Conservation (phyloP, 2,797 vertebrate species). For the Lepilemur septentrionalis region DNA sequence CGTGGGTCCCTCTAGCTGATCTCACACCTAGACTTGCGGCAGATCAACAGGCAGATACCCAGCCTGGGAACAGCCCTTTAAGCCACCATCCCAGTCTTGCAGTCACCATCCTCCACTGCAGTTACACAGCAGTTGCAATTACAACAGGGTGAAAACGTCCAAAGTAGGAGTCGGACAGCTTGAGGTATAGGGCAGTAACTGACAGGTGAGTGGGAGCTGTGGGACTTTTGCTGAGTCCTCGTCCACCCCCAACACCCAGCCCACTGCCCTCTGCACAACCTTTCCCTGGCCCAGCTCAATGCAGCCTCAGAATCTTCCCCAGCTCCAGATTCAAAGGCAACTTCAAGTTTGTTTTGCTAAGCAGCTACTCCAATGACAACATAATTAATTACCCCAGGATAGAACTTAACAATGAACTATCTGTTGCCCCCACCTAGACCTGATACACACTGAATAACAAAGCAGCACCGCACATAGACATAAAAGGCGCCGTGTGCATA, state of each 20-base stretch:
- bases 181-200: not conserved
- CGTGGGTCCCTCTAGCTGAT: rapidly evolving
- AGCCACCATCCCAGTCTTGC: not conserved
- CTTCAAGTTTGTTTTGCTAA: not conserved
- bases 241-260: not conserved
- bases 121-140: not conserved
- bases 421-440: not conserved
- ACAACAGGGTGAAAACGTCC: not conserved
- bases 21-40: not conserved
- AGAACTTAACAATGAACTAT: too few relatives aligned
- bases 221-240: not conserved
- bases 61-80: not conserved
- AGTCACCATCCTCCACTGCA: not conserved
- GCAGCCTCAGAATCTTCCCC: not conserved
- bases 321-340: not conserved
- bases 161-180: not conserved
- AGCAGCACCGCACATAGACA: rapidly evolving
- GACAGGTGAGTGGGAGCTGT: not conserved
- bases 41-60: not conserved
- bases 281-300: not conserved
- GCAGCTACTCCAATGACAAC: not conserved
- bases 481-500: rapidly evolving
- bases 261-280: not conserved
- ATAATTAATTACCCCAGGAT: rapidly evolving
- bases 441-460: not conserved